phyloP scores from a whole-genome alignment of 2,113 vertebrate genomes.

The Hassar affinis region DNA sequence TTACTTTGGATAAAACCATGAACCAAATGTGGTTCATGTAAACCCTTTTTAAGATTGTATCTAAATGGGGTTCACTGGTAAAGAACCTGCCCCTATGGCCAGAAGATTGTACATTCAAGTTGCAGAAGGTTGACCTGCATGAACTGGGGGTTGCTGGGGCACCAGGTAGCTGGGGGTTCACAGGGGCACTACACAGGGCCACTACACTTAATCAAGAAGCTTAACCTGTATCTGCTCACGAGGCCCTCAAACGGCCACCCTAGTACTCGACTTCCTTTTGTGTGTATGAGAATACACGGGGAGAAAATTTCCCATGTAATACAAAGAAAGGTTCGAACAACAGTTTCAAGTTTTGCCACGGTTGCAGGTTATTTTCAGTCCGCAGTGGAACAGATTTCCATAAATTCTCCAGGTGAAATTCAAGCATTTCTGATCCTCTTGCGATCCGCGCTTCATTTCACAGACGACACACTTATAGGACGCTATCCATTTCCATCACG shows the following conservation, averaged over 20 bases:
- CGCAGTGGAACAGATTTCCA: background rate
- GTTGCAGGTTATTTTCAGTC: constrained; percentile 3
- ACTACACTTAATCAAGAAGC: background rate
- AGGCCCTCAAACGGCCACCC: background rate
- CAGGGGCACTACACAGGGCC: background rate
- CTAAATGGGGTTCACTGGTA: background rate
- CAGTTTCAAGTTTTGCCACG: background rate
- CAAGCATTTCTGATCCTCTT: background rate
- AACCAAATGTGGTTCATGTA: background rate
- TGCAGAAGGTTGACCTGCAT: background rate
- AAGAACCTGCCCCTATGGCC: background rate
- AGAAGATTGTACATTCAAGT: background rate
- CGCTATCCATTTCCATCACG: constrained; percentile 20
- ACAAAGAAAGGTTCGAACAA: background rate
- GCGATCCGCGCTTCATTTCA: background rate
- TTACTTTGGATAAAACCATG: background rate
- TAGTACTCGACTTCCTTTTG: background rate
- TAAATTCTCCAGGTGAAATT: constrained; percentile 19
- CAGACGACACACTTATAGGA: constrained; percentile 1
- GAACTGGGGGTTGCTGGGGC: background rate
- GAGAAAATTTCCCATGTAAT: background rate
- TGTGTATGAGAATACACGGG: background rate
- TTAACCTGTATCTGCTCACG: background rate
- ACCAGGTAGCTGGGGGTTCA: background rate
- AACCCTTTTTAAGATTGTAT: background rate